Evolutionary conservation across 1,140 invertebrate species (phyloP).

Genomic region (Tribolium madens): DNA sequence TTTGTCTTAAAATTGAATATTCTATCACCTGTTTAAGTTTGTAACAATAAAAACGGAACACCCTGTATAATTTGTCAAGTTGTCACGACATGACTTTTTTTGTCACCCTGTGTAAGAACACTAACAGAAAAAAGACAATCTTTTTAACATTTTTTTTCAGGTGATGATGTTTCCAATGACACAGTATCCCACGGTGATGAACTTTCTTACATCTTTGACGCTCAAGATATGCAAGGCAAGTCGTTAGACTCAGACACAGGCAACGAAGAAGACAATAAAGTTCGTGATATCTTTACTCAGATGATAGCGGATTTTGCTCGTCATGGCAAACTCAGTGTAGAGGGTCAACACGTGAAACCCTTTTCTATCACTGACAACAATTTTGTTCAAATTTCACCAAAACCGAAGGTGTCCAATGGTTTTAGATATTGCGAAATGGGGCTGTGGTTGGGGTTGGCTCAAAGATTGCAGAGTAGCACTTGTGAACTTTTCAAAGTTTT

Average conservation of each 20-base stretch:
- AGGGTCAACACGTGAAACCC: conserved; percentile 62
- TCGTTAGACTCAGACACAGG: conserved; percentile 63
- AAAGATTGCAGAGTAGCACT: conserved; percentile 67
- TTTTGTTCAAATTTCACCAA: conserved; percentile 70
- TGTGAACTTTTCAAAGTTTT: conserved; percentile 64
- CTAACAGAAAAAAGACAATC: no score
- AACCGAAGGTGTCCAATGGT: conserved; percentile 66
- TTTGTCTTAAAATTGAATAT: no score
- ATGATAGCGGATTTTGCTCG: conserved; percentile 77
- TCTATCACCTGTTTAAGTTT: no score
- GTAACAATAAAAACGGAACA: no score
- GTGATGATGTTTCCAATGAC: conserved; percentile 55
- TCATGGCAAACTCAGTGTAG: conserved; percentile 63
- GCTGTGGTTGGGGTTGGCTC: conserved; percentile 70
- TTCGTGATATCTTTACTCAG: conserved; percentile 73
- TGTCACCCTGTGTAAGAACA: no score
- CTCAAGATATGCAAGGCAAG: conserved; percentile 71
- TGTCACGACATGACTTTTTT: no score
- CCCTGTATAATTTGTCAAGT: no score
- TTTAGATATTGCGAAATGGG: conserved; percentile 75
- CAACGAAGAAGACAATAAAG: conserved; percentile 70
- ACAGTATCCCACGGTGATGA: conserved; percentile 76
- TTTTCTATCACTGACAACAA: conserved; percentile 67
- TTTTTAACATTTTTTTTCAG: background rate
- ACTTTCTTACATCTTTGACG: conserved; percentile 76